Conservation (phyloP, 2,888 invertebrate genomes). For the Aphidoletes aphidimyza region DNA sequence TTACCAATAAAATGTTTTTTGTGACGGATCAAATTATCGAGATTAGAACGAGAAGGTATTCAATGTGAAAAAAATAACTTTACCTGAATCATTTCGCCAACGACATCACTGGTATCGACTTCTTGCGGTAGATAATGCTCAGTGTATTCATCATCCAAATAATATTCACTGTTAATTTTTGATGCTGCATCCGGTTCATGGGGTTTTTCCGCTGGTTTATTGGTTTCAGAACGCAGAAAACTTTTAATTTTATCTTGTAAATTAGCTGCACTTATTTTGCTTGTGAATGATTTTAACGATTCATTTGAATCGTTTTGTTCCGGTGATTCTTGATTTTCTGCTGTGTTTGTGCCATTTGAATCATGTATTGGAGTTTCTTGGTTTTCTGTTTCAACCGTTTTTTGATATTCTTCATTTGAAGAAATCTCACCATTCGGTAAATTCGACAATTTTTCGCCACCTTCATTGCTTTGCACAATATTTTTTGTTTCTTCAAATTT, state of each 20-base stretch:
- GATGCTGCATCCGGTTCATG: neutral
- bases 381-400: neutral
- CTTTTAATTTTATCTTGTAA: neutral
- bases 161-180: neutral
- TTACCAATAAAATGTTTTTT: neutral
- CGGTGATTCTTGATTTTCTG: neutral
- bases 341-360: neutral
- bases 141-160: constrained; percentile 58
- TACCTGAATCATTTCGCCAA: constrained; percentile 74
- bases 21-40: neutral
- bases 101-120: constrained; percentile 73
- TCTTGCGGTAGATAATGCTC: constrained; percentile 72
- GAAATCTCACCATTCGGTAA: neutral
- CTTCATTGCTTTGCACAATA: constrained; percentile 65
- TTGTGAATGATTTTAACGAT: neutral
- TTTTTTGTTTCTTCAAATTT: constrained; percentile 64
- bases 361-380: neutral
- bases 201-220: neutral
- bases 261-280: constrained; percentile 45
- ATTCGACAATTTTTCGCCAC: constrained; percentile 55
- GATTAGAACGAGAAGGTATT: neutral
- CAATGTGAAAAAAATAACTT: constrained; percentile 32
- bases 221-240: neutral
- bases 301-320: neutral
- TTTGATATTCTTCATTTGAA: neutral